These are phyloP conservation scores for Lepidurus couesii DNA, from an alignment of 1,140 invertebrate genomes.

Conservation along the genomic window DNA sequence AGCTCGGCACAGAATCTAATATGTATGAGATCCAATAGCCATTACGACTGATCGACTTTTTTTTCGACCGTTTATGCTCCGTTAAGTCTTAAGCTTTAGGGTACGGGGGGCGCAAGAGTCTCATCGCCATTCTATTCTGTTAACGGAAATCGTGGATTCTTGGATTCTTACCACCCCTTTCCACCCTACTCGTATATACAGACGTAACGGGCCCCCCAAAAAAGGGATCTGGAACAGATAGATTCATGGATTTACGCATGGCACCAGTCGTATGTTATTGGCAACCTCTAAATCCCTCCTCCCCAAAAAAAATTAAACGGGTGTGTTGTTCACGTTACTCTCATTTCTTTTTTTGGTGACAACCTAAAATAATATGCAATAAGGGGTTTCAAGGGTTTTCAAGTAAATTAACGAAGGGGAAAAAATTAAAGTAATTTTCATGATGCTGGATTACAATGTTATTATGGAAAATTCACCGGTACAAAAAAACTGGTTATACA, in stretches of 20 bases:
- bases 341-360: too few relatives aligned
- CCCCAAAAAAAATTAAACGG: too few relatives aligned
- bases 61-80: neutral
- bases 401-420: neutral
- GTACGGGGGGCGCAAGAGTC: neutral
- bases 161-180: neutral
- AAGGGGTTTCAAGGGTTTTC: neutral
- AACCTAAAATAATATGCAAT: too few relatives aligned
- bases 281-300: neutral
- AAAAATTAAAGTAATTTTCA: neutral
- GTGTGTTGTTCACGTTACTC: too few relatives aligned
- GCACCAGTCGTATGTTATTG: neutral
- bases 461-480: conserved; percentile 22
- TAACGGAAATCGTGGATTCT: neutral
- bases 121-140: neutral
- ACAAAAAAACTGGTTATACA: conserved; percentile 3
- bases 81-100: neutral
- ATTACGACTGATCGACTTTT: neutral
- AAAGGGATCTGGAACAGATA: neutral
- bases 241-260: neutral
- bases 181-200: neutral
- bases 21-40: conserved; percentile 12
- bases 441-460: conserved; percentile 7
- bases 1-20: neutral
- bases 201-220: neutral